Evolutionary conservation across 2,113 vertebrate genomes (phyloP).

Genomic region (Amphiprion percula): DNA sequence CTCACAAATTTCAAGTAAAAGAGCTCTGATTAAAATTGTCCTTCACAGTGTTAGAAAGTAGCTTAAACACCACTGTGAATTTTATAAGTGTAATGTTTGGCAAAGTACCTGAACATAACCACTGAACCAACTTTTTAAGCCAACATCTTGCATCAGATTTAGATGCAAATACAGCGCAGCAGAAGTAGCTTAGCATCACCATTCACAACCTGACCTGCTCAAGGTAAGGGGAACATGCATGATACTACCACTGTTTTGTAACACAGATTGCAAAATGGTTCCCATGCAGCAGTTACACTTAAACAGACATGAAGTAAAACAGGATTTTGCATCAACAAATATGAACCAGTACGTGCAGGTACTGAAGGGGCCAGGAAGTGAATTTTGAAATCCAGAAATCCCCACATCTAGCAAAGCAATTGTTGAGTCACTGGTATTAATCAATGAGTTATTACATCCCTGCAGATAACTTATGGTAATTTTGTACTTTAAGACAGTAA

Average conservation of each 20-base stretch:
- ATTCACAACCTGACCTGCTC: neutral
- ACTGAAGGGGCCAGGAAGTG: neutral
- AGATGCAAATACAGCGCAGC: neutral
- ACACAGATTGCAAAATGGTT: neutral
- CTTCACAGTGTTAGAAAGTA: neutral
- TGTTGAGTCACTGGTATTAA: conserved; percentile 21
- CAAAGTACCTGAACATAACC: neutral
- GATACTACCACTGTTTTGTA: neutral
- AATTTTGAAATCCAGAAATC: neutral
- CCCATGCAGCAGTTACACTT: neutral
- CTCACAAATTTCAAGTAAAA: neutral
- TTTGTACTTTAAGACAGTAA: neutral
- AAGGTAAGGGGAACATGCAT: neutral
- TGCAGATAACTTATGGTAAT: neutral
- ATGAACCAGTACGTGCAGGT: neutral
- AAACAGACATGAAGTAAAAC: neutral
- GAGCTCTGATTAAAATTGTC: neutral
- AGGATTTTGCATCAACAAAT: neutral
- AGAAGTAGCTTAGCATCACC: neutral
- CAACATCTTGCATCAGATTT: neutral
- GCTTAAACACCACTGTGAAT: neutral
- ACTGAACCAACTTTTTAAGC: neutral
- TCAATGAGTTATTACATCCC: conserved; percentile 4
- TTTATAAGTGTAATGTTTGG: neutral
- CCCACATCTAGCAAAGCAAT: neutral